Percentiles rank a stretch among this genome's conserved stretches.
phyloP scores from a whole-genome alignment of 92 coral and sea anemone genomes.

The Muricea muricata region DNA sequence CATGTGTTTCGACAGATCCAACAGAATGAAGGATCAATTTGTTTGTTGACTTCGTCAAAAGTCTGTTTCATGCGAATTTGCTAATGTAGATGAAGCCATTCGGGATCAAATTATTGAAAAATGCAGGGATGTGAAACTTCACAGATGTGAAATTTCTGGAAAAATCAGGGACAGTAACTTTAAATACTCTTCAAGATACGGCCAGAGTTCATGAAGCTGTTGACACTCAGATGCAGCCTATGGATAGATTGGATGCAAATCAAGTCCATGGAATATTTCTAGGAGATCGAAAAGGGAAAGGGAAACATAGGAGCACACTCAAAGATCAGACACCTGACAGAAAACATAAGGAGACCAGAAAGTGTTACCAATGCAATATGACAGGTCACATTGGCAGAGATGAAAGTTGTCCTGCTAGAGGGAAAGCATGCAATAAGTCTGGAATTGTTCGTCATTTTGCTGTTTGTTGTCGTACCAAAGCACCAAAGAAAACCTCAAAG shows the following conservation, averaged over 20 bases:
- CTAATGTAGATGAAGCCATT: conserved; percentile 43
- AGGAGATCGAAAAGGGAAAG: background rate
- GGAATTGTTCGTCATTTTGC: conserved; percentile 48
- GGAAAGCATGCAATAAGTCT: conserved; percentile 45
- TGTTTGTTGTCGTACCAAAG: conserved; percentile 42
- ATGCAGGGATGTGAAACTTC: conserved; percentile 35
- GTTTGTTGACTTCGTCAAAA: conserved; percentile 57
- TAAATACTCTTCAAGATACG: conserved; percentile 30
- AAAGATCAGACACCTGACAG: background rate
- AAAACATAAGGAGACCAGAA: background rate
- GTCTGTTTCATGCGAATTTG: conserved; percentile 59
- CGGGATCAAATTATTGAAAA: conserved; percentile 58
- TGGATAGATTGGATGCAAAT: conserved; percentile 16
- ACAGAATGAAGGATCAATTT: conserved; percentile 60
- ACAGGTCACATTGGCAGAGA: conserved; percentile 41
- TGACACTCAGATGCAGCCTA: conserved; percentile 44
- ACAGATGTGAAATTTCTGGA: conserved; percentile 48
- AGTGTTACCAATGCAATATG: conserved; percentile 34
- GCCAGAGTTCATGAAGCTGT: conserved; percentile 40
- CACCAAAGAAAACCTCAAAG: conserved; percentile 5
- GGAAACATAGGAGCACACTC: background rate
- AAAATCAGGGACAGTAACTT: conserved; percentile 33
- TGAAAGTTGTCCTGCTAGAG: conserved; percentile 45
- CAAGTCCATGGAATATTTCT: background rate
- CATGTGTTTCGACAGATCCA: conserved; percentile 63